phyloP scores from a whole-genome alignment of 2,888 invertebrate genomes.

The Mechanitis messenoides region DNA sequence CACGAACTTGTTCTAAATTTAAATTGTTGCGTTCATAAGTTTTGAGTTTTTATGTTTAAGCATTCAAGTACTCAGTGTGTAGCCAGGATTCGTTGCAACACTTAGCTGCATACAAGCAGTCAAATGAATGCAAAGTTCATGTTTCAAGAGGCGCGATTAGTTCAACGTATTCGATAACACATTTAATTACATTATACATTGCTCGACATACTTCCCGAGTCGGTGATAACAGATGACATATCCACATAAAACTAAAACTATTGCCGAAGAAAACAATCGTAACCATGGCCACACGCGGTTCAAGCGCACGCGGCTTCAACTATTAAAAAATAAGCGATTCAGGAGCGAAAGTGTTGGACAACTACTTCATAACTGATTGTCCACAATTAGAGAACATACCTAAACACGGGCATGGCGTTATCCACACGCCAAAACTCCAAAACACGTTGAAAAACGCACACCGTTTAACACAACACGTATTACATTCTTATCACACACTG shows the following conservation, averaged over 20 bases:
- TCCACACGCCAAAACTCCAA: slow-evolving; percentile 63
- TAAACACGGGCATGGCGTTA: slow-evolving; percentile 71
- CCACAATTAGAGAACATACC: slow-evolving; percentile 73
- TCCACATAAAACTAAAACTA: slow-evolving; percentile 47
- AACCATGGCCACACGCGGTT: slow-evolving; percentile 17
- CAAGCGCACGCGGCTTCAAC: slow-evolving; percentile 14
- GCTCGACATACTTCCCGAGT: slow-evolving; percentile 64
- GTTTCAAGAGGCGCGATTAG: slow-evolving; percentile 42
- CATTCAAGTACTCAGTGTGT: slow-evolving; percentile 7
- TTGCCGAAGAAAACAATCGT: slow-evolving; percentile 39
- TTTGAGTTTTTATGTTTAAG: slow-evolving; percentile 16
- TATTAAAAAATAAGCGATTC: slow-evolving; percentile 14
- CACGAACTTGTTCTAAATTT: slow-evolving; percentile 7
- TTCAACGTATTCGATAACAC: slow-evolving; percentile 58
- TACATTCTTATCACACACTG: slow-evolving; percentile 74
- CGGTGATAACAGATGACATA: slow-evolving; percentile 62
- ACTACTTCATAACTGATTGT: slow-evolving; percentile 66
- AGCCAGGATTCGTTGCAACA: slow-evolving; percentile 16
- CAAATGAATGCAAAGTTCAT: slow-evolving; percentile 58
- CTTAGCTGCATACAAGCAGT: slow-evolving; percentile 36
- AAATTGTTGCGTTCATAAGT: slow-evolving; percentile 18
- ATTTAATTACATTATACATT: slow-evolving; percentile 72
- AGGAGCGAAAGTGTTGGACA: slow-evolving; percentile 43
- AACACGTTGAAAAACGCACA: slow-evolving; percentile 65
- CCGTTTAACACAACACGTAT: slow-evolving; percentile 69